phyloP scores from a whole-genome alignment of 1,140 invertebrate genomes.

The Drosophila miranda region DNA sequence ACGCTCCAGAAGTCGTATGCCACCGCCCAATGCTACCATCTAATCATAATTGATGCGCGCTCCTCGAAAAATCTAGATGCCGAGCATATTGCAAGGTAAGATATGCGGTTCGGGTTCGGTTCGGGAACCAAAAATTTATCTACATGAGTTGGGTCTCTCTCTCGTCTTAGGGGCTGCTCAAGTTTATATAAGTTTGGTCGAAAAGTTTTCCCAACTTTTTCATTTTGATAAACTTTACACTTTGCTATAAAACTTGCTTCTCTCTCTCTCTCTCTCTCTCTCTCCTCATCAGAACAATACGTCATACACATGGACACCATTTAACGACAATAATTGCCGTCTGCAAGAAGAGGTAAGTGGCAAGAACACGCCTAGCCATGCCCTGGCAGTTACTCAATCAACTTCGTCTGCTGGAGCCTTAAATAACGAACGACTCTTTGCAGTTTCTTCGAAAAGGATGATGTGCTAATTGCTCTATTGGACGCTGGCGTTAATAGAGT shows the following conservation, averaged over 20 bases:
- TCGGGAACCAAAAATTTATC: background rate
- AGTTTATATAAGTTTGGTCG: conserved; percentile 1
- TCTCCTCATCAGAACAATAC: conserved; percentile 84
- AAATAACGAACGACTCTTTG: conserved; percentile 78
- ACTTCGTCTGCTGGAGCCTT: background rate
- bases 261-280: too few species aligned
- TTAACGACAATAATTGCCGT: conserved; percentile 87
- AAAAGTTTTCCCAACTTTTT: conserved; percentile 32
- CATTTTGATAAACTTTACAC: conserved; percentile 62
- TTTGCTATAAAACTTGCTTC: conserved; percentile 48
- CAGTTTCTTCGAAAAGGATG: conserved; percentile 89
- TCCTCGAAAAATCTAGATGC: conserved; percentile 85
- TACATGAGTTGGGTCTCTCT: too few species aligned
- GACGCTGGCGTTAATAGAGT: conserved; percentile 89
- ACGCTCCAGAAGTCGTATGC: conserved; percentile 83
- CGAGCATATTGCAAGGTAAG: conserved; percentile 86
- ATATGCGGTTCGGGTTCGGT: conserved; percentile 6
- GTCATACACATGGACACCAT: conserved; percentile 86
- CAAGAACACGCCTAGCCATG: background rate
- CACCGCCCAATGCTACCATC: conserved; percentile 83
- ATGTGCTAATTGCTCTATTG: conserved; percentile 86
- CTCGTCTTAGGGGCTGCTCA: background rate
- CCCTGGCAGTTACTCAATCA: conserved; percentile 5
- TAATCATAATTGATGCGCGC: conserved; percentile 88
- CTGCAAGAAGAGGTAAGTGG: conserved; percentile 87